Percentiles rank a stretch among this genome's conserved stretches.
phyloP scores from a whole-genome alignment of 1,140 invertebrate species.

The Lordiphosa mommai region DNA sequence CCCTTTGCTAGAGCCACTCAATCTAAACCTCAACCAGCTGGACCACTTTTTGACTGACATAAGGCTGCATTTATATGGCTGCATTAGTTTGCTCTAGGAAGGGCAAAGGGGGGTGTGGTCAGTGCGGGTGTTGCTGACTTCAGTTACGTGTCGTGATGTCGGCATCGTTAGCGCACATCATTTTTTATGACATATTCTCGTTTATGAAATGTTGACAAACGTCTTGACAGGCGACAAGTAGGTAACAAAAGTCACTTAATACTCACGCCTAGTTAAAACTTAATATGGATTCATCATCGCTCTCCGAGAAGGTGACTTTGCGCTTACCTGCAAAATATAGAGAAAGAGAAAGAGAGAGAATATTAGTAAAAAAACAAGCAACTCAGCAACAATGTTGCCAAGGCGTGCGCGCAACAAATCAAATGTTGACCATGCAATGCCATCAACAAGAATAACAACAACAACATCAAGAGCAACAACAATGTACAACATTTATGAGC shows the following conservation, averaged over 20 bases:
- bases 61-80: slow-evolving; percentile 4
- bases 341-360: neutral
- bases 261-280: slow-evolving; percentile 50
- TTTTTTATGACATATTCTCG: slow-evolving; percentile 47
- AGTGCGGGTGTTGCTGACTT: slow-evolving; percentile 23
- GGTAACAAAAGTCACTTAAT: slow-evolving; percentile 52
- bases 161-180: slow-evolving; percentile 56
- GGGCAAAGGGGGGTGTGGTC: slow-evolving; percentile 11
- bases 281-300: slow-evolving; percentile 54
- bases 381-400: slow-evolving; percentile 61
- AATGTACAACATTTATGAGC: slow-evolving; percentile 55
- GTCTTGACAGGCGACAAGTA: slow-evolving; percentile 63
- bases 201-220: slow-evolving; percentile 60
- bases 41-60: neutral
- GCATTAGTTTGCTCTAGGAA: slow-evolving; percentile 3
- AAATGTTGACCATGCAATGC: slow-evolving; percentile 63
- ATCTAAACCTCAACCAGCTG: too few species aligned
- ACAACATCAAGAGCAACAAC: slow-evolving; percentile 36
- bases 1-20: too few species aligned
- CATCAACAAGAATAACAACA: slow-evolving; percentile 35
- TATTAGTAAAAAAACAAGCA: neutral
- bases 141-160: slow-evolving; percentile 28
- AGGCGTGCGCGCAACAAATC: slow-evolving; percentile 67
- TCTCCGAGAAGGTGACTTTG: slow-evolving; percentile 7
- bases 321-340: slow-evolving; percentile 59